A percentile compares a stretch with the other conserved stretches of the same genome.
These are phyloP conservation scores for Leucosticte australis DNA, from an alignment of 2,113 vertebrate species.

Conservation along the genomic window DNA sequence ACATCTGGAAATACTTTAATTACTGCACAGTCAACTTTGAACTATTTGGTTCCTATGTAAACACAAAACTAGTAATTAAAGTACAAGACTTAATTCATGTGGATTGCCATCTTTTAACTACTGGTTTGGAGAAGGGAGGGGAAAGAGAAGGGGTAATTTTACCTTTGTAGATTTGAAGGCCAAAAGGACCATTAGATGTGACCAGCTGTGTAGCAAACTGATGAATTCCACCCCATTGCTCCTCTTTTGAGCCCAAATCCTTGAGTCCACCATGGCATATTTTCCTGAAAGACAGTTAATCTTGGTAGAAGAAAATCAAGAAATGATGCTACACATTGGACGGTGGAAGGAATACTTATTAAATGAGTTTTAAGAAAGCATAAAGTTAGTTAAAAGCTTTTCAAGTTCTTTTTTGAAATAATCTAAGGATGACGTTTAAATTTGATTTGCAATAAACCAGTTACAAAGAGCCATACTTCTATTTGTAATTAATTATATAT, in stretches of 20 bases:
- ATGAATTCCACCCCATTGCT: background rate
- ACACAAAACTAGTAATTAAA: conserved; percentile 38
- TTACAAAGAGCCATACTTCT: background rate
- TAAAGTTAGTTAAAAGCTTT: background rate
- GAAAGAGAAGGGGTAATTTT: background rate
- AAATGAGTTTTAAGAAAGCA: background rate
- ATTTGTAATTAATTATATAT: background rate
- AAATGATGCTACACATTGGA: background rate
- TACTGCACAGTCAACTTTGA: conserved; percentile 21
- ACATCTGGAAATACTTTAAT: conserved; percentile 63
- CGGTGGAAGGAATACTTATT: background rate
- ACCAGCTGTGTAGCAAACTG: background rate
- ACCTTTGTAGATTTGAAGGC: background rate
- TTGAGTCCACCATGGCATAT: background rate
- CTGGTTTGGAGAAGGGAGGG: background rate
- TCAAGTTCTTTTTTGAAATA: background rate
- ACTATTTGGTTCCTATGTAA: conserved; percentile 34
- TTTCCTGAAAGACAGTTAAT: background rate
- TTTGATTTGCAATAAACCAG: background rate
- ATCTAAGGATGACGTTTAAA: background rate
- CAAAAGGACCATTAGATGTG: background rate
- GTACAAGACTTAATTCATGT: background rate
- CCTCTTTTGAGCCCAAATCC: background rate
- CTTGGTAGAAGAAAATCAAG: background rate
- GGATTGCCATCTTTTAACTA: conserved; percentile 24